Evolutionary conservation across 2,113 vertebrate genomes (phyloP).

Genomic region (Syngnathus scovelli): DNA sequence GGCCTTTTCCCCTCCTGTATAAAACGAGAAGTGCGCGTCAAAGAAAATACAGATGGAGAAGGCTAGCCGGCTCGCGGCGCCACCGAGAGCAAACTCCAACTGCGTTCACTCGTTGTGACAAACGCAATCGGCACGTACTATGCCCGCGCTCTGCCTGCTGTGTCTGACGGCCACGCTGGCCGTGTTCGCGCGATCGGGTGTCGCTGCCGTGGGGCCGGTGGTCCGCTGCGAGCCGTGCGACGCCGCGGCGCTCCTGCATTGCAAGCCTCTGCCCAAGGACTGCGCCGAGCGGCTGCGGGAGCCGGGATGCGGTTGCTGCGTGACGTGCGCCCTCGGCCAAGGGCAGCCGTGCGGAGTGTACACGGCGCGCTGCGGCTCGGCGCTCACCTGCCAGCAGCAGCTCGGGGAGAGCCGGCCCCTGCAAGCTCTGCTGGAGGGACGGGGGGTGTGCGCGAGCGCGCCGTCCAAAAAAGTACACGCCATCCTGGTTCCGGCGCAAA

Average conservation of each 20-base stretch:
- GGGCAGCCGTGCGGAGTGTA: constrained; percentile 87
- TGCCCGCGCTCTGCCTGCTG: constrained; percentile 71
- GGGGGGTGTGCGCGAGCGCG: constrained; percentile 77
- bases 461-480: constrained; percentile 56
- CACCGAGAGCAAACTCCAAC: constrained; percentile 47
- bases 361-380: constrained; percentile 85
- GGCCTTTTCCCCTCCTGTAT: constrained; percentile 75
- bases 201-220: constrained; percentile 76
- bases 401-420: constrained; percentile 79
- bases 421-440: constrained; percentile 84
- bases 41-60: constrained; percentile 72
- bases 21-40: constrained; percentile 73
- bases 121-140: constrained; percentile 71
- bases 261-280: constrained; percentile 77
- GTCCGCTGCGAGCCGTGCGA: constrained; percentile 91
- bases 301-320: constrained; percentile 91
- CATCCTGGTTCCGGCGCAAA: constrained; percentile 48
- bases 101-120: constrained; percentile 60
- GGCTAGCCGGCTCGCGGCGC: constrained; percentile 60
- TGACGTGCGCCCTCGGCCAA: constrained; percentile 81
- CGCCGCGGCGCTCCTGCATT: constrained; percentile 76
- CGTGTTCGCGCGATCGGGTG: constrained; percentile 51
- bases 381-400: constrained; percentile 78
- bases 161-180: constrained; percentile 72
- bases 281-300: constrained; percentile 82